Base-by-base conservation (phyloP, 2,797 vertebrate genomes). In the Pseudochaenichthys georgianus region DNA sequence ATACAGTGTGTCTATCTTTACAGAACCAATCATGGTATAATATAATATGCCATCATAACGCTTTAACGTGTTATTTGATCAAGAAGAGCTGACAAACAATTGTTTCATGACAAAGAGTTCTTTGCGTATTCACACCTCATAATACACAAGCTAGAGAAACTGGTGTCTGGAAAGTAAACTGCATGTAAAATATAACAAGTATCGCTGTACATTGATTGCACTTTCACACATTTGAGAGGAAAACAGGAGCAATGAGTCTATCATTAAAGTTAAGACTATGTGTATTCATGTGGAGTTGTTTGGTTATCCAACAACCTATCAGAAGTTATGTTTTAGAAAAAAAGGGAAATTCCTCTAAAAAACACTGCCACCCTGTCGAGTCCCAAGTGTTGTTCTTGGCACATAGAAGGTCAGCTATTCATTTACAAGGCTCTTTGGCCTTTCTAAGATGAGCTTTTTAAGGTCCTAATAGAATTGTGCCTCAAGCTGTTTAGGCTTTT, bases 381-480 rank as follows among this genome's bases (percentile, higher is more conserved):
- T 68, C 59, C 81, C 74, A 55, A 58, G 57, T 80, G 85, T 78
- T 75, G 75, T 50, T 80, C 81, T 89, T 93, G 89, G 90, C 92
- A 93, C 89, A 15, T 71, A 21, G 77, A 88, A 89, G 82, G 82
- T 92, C 87, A 48, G 84, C 64, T 89, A 78, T 70, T 92, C 80
- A 90, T 91, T 90, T 21, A 91, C 81, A 21, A 87, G 69, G 23
- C 63, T 9, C 66, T 0, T 1, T 31, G 51, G 54, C 65, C 68
- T 54, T 45, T 78, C 42, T 16, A 47, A 64, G 65, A 13, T 73
- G 42, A 80, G 43, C 60, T 19, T 63, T 70, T 77, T 57, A 58
- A 75, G 42, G 23, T 77, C 41, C 15, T 66, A 19, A 23, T 55
- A 3, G 61, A 48, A 38, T 64, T 82, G 70, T 9, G 67, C 91